These are phyloP conservation scores for Pectinophora gossypiella DNA, from an alignment of 1,140 invertebrate species.

Conservation along the genomic window DNA sequence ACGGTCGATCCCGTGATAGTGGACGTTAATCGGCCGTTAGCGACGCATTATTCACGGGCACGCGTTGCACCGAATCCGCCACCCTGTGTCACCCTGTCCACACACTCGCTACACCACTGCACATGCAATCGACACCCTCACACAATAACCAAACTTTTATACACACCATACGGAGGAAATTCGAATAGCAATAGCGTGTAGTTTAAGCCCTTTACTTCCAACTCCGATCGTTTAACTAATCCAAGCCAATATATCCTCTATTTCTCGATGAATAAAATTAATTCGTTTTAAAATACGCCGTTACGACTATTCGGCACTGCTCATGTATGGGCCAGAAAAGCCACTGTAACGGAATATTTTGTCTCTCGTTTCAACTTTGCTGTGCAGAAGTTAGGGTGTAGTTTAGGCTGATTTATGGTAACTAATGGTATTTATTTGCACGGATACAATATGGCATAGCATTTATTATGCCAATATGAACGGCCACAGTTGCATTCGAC, in stretches of 20 bases:
- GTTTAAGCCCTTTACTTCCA: too few species aligned
- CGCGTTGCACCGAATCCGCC: slow-evolving; percentile 58
- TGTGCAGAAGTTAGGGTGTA: slow-evolving; percentile 12
- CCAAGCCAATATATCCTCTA: slow-evolving; percentile 69
- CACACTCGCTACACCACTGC: slow-evolving; percentile 17
- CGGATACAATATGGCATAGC: slow-evolving; percentile 48
- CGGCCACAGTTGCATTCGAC: slow-evolving; percentile 62
- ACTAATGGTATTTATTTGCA: slow-evolving; percentile 35
- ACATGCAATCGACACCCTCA: slow-evolving; percentile 2
- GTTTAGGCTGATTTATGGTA: slow-evolving; percentile 12
- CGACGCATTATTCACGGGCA: slow-evolving; percentile 68
- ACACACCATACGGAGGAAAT: slow-evolving; percentile 16
- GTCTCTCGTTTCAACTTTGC: slow-evolving; percentile 20
- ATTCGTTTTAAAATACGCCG: slow-evolving; percentile 56
- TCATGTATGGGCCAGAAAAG: slow-evolving; percentile 8
- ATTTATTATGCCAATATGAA: slow-evolving; percentile 67
- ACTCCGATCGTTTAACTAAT: slow-evolving; percentile 60
- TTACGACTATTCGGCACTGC: slow-evolving; percentile 44
- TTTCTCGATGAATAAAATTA: slow-evolving; percentile 70
- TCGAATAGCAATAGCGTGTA: background rate
- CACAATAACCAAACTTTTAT: background rate
- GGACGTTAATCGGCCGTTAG: slow-evolving; percentile 65
- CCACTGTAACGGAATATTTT: background rate
- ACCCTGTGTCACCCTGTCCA: slow-evolving; percentile 50
- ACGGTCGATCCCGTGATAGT: slow-evolving; percentile 41